A percentile compares a stretch with the other conserved stretches of the same genome.
Evolutionary conservation across 2,113 vertebrate genomes (phyloP).

Genomic region (Piprites chloris): DNA sequence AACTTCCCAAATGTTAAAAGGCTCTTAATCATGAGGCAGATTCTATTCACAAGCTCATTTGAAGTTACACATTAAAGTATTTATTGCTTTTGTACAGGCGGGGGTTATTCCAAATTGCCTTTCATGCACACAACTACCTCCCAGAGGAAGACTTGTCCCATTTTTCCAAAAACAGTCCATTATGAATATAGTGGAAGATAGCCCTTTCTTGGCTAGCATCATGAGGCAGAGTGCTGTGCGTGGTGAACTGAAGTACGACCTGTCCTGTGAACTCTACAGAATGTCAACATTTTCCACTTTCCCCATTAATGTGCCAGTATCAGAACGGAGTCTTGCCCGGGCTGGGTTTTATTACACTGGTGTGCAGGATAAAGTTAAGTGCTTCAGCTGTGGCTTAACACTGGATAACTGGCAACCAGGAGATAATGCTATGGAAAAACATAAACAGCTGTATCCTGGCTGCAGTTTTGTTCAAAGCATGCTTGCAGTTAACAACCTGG

Average conservation of each 20-base stretch:
- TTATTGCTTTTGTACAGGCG: constrained; percentile 26
- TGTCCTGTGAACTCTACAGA: constrained; percentile 91
- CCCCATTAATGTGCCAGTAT: constrained; percentile 72
- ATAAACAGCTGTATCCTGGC: constrained; percentile 84
- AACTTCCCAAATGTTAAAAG: background rate
- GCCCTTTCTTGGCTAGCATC: constrained; percentile 74
- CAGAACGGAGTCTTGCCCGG: constrained; percentile 89
- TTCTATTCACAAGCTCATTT: background rate
- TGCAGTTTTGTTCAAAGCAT: constrained; percentile 88
- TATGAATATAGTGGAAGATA: constrained; percentile 88
- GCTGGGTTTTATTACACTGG: constrained; percentile 96
- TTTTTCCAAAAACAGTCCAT: constrained; percentile 44
- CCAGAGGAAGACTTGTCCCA: constrained; percentile 83
- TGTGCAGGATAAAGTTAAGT: constrained; percentile 87
- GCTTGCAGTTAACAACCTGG: constrained; percentile 71
- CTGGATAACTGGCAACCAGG: constrained; percentile 90
- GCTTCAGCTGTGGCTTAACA: constrained; percentile 88
- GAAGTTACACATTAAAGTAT: background rate
- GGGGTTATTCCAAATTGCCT: constrained; percentile 33
- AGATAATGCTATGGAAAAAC: constrained; percentile 88
- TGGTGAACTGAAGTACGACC: constrained; percentile 85
- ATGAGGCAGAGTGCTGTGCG: constrained; percentile 75
- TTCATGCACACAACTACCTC: constrained; percentile 85
- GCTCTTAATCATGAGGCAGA: background rate
- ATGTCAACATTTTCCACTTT: constrained; percentile 91